phyloP scores from a whole-genome alignment of 2,888 invertebrate species.

The Agonopterix heracliana region DNA sequence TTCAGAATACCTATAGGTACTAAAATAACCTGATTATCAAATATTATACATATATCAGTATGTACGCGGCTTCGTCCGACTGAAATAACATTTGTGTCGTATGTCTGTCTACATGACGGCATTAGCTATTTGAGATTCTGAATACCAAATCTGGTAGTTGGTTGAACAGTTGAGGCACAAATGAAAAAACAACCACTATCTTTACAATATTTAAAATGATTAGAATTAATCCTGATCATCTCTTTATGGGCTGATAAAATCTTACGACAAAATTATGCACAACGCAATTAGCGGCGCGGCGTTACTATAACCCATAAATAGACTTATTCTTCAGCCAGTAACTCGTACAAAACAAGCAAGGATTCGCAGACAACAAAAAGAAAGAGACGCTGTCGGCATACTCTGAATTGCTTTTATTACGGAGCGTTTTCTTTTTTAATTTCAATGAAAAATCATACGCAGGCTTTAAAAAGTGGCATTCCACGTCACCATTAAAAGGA shows the following conservation, averaged over 20 bases:
- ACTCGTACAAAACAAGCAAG: conserved; percentile 45
- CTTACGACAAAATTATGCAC: conserved; percentile 5
- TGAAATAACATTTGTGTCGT: no score
- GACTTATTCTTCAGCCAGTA: conserved; percentile 40
- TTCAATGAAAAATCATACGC: conserved; percentile 69
- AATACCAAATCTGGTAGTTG: no score
- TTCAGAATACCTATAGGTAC: no score
- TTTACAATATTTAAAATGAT: no score
- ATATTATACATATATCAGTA: no score
- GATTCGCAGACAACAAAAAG: conserved; percentile 50
- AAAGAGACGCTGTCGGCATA: conserved; percentile 40
- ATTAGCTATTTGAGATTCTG: no score
- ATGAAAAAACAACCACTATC: no score
- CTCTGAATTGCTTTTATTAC: conserved; percentile 47
- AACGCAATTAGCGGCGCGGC: conserved; percentile 2
- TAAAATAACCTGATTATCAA: no score
- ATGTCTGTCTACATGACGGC: no score
- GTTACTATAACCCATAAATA: conserved; percentile 31
- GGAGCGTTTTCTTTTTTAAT: conserved; percentile 49
- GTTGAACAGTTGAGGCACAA: no score
- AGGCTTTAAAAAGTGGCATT: conserved; percentile 54
- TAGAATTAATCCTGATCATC: no score
- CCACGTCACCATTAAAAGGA: conserved; percentile 50
- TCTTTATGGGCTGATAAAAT: conserved; percentile 1
- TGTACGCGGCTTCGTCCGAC: no score